Evolutionary conservation across 2,797 vertebrate genomes (phyloP).

Genomic region (Muscicapa striata): DNA sequence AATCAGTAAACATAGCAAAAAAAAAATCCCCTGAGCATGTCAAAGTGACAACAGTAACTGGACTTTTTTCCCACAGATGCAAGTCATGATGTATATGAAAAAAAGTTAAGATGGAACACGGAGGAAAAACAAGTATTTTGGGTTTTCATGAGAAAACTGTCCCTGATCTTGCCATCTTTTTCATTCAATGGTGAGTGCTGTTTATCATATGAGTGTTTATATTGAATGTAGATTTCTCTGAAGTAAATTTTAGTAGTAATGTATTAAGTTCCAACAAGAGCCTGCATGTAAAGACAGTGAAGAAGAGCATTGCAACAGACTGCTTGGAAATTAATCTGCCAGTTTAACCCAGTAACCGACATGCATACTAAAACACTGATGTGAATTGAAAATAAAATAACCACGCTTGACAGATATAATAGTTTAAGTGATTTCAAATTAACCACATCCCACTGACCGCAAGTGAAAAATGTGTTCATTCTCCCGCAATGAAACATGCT

Average conservation of each 20-base stretch:
- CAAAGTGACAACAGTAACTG: not conserved
- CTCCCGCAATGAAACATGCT: slow-evolving; percentile 84
- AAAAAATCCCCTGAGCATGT: not conserved
- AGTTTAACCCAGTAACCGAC: slow-evolving; percentile 80
- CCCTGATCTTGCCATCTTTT: not conserved
- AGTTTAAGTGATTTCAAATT: slow-evolving; percentile 91
- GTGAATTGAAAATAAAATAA: slow-evolving; percentile 87
- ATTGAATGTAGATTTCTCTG: not conserved
- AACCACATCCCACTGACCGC: slow-evolving; percentile 84
- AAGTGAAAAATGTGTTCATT: slow-evolving; percentile 83
- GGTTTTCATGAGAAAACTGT: not conserved
- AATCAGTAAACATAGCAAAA: not conserved
- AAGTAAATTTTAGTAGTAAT: slow-evolving; percentile 55
- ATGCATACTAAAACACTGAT: slow-evolving; percentile 79
- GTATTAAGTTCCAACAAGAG: slow-evolving; percentile 64
- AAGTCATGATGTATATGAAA: not conserved
- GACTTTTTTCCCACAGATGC: not conserved
- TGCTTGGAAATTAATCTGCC: slow-evolving; percentile 78
- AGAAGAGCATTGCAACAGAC: slow-evolving; percentile 64
- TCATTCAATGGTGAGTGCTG: not conserved
- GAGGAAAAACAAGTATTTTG: not conserved
- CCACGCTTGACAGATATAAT: slow-evolving; percentile 86
- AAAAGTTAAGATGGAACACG: not conserved
- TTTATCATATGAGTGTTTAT: slow-evolving; percentile 24
- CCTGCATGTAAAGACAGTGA: slow-evolving; percentile 43